phyloP scores from a whole-genome alignment of 2,888 invertebrate genomes.

The Acanthosepion pharaonis region DNA sequence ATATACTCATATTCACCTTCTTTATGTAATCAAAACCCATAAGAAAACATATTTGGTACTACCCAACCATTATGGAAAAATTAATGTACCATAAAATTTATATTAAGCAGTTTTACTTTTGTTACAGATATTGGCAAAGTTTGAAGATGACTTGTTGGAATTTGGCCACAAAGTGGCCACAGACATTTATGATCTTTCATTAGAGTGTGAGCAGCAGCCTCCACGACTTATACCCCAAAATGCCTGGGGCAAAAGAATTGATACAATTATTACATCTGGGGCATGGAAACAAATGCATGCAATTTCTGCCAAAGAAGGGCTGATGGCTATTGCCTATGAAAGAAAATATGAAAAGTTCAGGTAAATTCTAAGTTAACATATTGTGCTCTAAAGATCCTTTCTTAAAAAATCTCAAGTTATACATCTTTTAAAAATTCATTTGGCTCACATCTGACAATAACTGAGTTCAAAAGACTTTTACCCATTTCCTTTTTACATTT shows the following conservation, averaged over 20 bases:
- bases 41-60: no score
- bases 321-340: conserved; percentile 77
- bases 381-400: no score
- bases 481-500: no score
- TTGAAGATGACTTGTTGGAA: conserved; percentile 74
- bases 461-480: no score
- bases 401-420: no score
- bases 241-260: conserved; percentile 77
- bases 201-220: conserved; percentile 76
- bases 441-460: no score
- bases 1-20: no score
- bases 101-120: not conserved
- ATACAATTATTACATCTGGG: conserved; percentile 76
- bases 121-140: conserved; percentile 65
- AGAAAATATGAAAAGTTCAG: conserved; percentile 73
- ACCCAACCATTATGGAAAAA: no score
- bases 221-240: conserved; percentile 76
- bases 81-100: not conserved
- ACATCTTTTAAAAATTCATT: no score
- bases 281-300: conserved; percentile 77
- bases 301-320: conserved; percentile 78
- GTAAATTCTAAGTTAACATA: conserved; percentile 55
- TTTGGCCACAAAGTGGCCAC: conserved; percentile 77
- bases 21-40: no score
- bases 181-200: conserved; percentile 75